Base-by-base conservation (phyloP, 2,797 vertebrate species). In the Hyperoplus lanceolatus region DNA sequence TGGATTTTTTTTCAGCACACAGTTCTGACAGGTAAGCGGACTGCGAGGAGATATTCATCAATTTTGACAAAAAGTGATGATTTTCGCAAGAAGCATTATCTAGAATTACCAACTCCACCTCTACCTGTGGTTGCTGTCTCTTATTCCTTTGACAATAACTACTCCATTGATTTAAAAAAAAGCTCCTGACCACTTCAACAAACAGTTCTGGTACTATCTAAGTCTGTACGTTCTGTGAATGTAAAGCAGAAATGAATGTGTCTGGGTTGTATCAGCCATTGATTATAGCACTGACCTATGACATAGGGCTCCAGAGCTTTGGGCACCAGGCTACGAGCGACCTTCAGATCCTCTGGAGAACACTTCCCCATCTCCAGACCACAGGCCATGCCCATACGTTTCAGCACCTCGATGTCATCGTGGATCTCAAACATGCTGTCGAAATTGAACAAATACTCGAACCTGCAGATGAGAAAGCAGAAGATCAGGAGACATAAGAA, bases 401-500 rank as follows among this genome's bases (percentile, higher is more conserved):
- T 99, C 82, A 99, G 95, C 81, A 99, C 98, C 94, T 99, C 98
- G 5, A 99, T 97, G 91, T 99, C 98, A 54, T 99, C 98, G 0
- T 99, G 98, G 92, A 99, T 99, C 94, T 99, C 98, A 93, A 99
- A 99, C 88, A 98, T 98, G 93, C 97, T 99, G 96, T 99, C 98
- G 46, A 99, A 99, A 92, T 99, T 99, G 93, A 99, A 99, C 90
- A 99, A 95, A 91, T 99, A 99, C 89, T 99, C 98, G 70, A 99
- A 99, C 89, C 98, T 99, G 93, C 5, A 80, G 58, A 80, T 8
- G 45, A 50, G 18, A 66, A 57, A 59, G 41, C 75, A 42, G 5
- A 73, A 57, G 15, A 63, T 63, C 0, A 51, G 3, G n/a, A 55
- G 29, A 55, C 38, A 67, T 15, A 1, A 58, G 14, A 46, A 41